phyloP scores from a whole-genome alignment of 2,113 vertebrate species.

The Chroicocephalus ridibundus region DNA sequence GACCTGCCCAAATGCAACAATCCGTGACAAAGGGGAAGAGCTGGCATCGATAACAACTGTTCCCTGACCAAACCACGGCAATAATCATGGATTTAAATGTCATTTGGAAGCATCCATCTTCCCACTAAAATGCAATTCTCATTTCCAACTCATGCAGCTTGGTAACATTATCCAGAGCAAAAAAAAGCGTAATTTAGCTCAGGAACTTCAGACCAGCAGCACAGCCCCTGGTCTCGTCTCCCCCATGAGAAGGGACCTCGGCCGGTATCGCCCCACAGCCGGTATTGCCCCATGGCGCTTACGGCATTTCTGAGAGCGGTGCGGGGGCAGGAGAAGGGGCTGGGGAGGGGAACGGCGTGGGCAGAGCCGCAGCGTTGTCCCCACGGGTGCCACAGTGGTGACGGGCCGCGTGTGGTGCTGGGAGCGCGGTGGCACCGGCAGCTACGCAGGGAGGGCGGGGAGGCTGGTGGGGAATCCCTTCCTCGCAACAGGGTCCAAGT shows the following conservation, averaged over 20 bases:
- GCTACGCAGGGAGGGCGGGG: neutral
- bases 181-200: neutral
- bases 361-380: neutral
- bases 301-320: rapidly evolving
- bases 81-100: neutral
- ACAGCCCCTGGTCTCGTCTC: neutral
- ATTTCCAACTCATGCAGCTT: neutral
- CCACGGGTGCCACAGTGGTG: rapidly evolving
- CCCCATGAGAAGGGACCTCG: rapidly evolving
- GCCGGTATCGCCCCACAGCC: neutral
- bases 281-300: rapidly evolving
- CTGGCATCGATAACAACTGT: neutral
- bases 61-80: neutral
- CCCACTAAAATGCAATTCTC: neutral
- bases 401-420: rapidly evolving
- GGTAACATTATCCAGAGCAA: neutral
- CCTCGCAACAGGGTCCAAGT: neutral
- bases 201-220: rapidly evolving
- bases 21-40: neutral
- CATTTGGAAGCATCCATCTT: neutral
- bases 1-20: neutral
- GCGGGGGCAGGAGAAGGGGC: neutral
- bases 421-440: rapidly evolving
- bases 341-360: rapidly evolving
- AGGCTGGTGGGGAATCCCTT: neutral